Percentiles rank a stretch among this genome's conserved stretches.
phyloP scores from a whole-genome alignment of 2,113 vertebrate genomes.

The Amphiprion percula region DNA sequence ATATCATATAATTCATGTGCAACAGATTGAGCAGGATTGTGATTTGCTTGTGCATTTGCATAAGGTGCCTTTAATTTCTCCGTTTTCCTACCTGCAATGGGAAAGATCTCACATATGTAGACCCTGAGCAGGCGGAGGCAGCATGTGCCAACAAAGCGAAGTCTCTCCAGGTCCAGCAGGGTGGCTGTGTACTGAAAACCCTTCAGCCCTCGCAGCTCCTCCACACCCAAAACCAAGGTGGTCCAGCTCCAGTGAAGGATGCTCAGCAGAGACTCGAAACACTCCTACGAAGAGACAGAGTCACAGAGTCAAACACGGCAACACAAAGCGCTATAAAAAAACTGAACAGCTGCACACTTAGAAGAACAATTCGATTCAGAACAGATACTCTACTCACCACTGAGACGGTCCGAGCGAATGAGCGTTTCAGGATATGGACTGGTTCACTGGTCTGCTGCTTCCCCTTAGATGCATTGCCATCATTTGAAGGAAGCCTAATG shows the following conservation, averaged over 20 bases:
- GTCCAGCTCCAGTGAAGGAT: constrained; percentile 99
- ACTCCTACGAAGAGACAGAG: constrained; percentile 86
- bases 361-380: not conserved
- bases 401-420: constrained; percentile 97
- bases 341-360: not conserved
- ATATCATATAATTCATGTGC: not conserved
- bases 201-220: constrained; percentile 96
- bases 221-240: constrained; percentile 95
- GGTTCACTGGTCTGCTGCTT: constrained; percentile 98
- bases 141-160: constrained; percentile 97
- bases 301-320: not conserved
- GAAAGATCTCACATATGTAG: constrained; percentile 99
- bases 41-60: not conserved
- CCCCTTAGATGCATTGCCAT: constrained; percentile 95
- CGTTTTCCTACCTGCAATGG: constrained; percentile 90
- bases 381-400: constrained; percentile 83
- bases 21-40: not conserved
- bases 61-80: not conserved
- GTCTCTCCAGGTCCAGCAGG: constrained; percentile 94
- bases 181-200: constrained; percentile 99
- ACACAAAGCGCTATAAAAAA: not conserved
- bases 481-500: constrained; percentile 94
- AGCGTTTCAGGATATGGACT: constrained; percentile 97
- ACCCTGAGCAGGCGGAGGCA: constrained; percentile 95
- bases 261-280: constrained; percentile 96